Base-by-base conservation (phyloP, 2,797 vertebrate genomes). In the Chiloscyllium punctatum region DNA sequence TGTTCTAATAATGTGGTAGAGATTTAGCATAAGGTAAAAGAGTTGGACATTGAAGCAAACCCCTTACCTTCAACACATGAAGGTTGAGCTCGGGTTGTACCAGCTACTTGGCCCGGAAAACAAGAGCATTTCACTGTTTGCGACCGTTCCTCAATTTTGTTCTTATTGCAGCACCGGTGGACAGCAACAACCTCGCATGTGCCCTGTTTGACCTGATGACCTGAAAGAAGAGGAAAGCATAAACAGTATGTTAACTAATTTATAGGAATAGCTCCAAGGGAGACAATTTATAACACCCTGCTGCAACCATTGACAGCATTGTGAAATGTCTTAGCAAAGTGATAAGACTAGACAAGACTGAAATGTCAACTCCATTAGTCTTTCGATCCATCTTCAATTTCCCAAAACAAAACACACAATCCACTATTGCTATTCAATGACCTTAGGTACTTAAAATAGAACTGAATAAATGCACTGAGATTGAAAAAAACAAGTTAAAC, bases 101-200 rank as follows among this genome's bases (percentile, higher is more conserved):
- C 99, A 0, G 99, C 99, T 88, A 99, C 99, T 97, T 99, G 99
- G 37, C 99, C 99, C 0, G 98, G 98, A 97, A 99, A 98, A 97
- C 99, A 99, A 74, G 99, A 99, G 92, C 99, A 99, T 97, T 99
- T 99, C 96, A 99, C 98, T 0, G 99, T 99, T 96, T 99, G 99
- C 0, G 99, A 99, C 30, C 98, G 98, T 96, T 99, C 99, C 96
- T 99, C 99, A 94, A 99, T 99, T 84, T 98, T 98, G 97, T 99
- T 99, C 97, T 98, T 99, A 96, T 99, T 99, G 98, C 99, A 99
- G 97, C 99, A 99, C 1, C 98, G 98, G 96, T 98, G 99, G 95
- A 98, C 98, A 0, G 98, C 98, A 4, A 99, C 98, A 68, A 99
- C 99, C 96, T 99, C 99, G 82, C 99, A 99, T 0, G 98, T 99